phyloP scores from a whole-genome alignment of 2,113 vertebrate genomes.

The Larimichthys crocea region DNA sequence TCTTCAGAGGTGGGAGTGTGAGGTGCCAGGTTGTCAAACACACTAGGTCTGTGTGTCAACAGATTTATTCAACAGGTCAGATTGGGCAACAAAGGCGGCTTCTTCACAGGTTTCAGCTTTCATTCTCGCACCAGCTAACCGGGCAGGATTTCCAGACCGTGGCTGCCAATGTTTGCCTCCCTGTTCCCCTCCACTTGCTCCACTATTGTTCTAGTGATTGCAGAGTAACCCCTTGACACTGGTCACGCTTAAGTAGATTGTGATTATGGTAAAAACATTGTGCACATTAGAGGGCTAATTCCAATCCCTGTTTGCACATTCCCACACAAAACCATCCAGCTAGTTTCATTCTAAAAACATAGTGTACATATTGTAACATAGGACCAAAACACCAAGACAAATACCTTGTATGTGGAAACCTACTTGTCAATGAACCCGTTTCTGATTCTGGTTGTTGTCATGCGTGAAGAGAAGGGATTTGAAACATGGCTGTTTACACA shows the following conservation, averaged over 20 bases:
- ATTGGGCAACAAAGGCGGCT: conserved; percentile 10
- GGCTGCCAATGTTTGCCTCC: conserved; percentile 45
- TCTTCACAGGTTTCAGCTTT: conserved; percentile 36
- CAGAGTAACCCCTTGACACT: conserved; percentile 54
- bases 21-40: conserved; percentile 54
- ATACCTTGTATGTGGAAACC: too few relatives aligned
- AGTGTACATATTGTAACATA: too few relatives aligned
- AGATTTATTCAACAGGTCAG: conserved; percentile 62
- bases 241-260: conserved; percentile 73
- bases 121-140: conserved; percentile 52
- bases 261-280: conserved; percentile 48
- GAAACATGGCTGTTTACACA: conserved; percentile 20
- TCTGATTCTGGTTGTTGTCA: conserved; percentile 15
- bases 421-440: too few relatives aligned
- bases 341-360: too few relatives aligned
- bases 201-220: conserved; percentile 61
- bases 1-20: conserved; percentile 29
- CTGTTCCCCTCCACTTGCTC: conserved; percentile 42
- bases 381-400: too few relatives aligned
- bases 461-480: conserved; percentile 22
- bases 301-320: conserved; percentile 35
- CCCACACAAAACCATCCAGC: background rate
- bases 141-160: conserved; percentile 34
- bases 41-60: conserved; percentile 59
- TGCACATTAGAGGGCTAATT: conserved; percentile 60